Percentiles rank a stretch among this genome's conserved stretches.
Evolutionary conservation across 2,113 vertebrate genomes (phyloP).

Genomic region (Protobothrops mucrosquamatus): DNA sequence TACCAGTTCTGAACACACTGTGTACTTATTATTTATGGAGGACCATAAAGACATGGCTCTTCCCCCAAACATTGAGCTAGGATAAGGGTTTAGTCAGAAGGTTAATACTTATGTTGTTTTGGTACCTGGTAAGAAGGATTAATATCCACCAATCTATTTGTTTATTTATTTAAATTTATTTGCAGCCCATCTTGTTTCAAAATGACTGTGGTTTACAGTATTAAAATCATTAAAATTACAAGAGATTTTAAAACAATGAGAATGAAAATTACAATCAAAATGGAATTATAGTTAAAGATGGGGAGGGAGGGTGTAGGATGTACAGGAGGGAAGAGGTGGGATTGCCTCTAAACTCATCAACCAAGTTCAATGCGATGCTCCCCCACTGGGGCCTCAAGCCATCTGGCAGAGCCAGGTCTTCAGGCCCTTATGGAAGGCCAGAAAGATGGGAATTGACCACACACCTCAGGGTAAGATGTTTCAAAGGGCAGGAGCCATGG

Average conservation of each 20-base stretch:
- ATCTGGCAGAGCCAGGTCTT: background rate
- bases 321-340: background rate
- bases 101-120: background rate
- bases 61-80: background rate
- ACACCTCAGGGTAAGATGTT: background rate
- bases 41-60: background rate
- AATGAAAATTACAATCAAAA: background rate
- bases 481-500: background rate
- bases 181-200: background rate
- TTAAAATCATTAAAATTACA: background rate
- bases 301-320: background rate
- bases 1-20: background rate
- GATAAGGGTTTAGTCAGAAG: background rate
- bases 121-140: background rate
- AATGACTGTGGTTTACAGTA: background rate
- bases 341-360: background rate
- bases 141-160: background rate
- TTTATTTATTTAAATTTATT: background rate
- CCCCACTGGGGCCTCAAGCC: background rate
- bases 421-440: background rate
- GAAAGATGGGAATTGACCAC: background rate
- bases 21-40: background rate
- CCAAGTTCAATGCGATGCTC: background rate
- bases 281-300: background rate
- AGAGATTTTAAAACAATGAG: background rate